phyloP scores from a whole-genome alignment of 53 echinoderm and acorn worm genomes.

The Paracentrotus lividus region DNA sequence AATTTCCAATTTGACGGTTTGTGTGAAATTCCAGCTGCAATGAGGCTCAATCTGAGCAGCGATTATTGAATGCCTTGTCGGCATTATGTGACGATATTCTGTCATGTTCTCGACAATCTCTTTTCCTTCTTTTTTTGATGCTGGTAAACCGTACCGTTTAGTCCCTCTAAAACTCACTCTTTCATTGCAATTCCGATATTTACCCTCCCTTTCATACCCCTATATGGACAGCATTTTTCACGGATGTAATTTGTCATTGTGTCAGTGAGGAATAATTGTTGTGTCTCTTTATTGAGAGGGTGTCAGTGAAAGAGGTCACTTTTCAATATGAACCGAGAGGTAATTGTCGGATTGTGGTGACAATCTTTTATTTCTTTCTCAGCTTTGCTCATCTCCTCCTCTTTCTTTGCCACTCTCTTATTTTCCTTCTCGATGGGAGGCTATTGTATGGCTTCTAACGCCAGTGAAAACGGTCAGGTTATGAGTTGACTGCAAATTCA shows the following conservation, averaged over 20 bases:
- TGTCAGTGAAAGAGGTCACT: slow-evolving; percentile 65
- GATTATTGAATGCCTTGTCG: slow-evolving; percentile 25
- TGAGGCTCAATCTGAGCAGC: not conserved
- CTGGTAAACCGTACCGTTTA: not conserved
- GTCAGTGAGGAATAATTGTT: slow-evolving; percentile 57
- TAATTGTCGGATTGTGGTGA: slow-evolving; percentile 67
- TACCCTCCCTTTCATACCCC: slow-evolving; percentile 27
- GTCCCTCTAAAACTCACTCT: too few species aligned
- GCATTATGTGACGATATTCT: slow-evolving; percentile 35
- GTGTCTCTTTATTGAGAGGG: slow-evolving; percentile 38
- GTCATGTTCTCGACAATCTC: slow-evolving; percentile 33
- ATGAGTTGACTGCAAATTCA: slow-evolving; percentile 58
- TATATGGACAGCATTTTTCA: slow-evolving; percentile 46
- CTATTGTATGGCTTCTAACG: slow-evolving; percentile 67
- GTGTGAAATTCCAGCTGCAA: slow-evolving; percentile 61
- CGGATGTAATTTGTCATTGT: slow-evolving; percentile 69
- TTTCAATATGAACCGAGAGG: slow-evolving; percentile 40
- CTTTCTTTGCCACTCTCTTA: slow-evolving; percentile 27
- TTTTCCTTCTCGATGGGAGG: slow-evolving; percentile 41
- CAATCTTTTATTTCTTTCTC: slow-evolving; percentile 55
- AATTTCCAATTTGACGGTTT: slow-evolving; percentile 60
- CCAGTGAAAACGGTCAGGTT: slow-evolving; percentile 53
- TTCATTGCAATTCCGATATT: slow-evolving; percentile 13
- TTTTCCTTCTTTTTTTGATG: slow-evolving; percentile 1
- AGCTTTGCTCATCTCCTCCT: slow-evolving; percentile 52